A percentile compares a stretch with the other conserved stretches of the same genome.
Conservation (phyloP, 2,113 vertebrate genomes). For the Pitta sordida region DNA sequence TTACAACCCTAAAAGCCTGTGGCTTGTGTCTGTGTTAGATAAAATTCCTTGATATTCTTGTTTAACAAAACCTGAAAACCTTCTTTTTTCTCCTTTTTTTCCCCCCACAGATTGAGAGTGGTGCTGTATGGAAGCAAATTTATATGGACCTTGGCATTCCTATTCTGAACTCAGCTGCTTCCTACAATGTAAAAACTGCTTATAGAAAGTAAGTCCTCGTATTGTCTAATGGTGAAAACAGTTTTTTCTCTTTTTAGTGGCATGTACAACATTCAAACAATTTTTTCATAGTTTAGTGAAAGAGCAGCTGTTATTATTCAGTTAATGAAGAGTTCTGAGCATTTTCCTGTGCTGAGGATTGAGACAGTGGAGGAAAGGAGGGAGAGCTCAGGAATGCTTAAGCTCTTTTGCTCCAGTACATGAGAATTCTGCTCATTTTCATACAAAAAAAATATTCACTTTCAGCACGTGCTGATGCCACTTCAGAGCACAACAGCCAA, state of each 20-base stretch:
- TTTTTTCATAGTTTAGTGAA: background rate
- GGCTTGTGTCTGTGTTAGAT: background rate
- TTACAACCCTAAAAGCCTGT: background rate
- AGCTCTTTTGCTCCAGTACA: background rate
- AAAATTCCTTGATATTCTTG: background rate
- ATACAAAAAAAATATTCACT: background rate
- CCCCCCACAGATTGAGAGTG: slow-evolving; percentile 87
- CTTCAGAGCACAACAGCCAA: background rate
- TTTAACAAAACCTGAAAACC: background rate
- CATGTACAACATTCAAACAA: background rate
- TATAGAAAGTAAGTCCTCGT: slow-evolving; percentile 91
- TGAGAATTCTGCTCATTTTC: background rate
- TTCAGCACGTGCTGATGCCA: background rate
- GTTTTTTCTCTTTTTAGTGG: background rate
- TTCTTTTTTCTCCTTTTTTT: background rate
- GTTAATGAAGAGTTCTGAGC: background rate
- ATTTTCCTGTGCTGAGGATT: background rate
- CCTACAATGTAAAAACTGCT: slow-evolving; percentile 98
- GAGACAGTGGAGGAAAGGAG: background rate
- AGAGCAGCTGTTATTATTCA: background rate
- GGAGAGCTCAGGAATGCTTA: background rate
- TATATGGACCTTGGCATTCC: slow-evolving; percentile 99
- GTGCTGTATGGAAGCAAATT: slow-evolving; percentile 98
- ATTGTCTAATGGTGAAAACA: background rate
- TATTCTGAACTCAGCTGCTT: slow-evolving; percentile 96